Evolutionary conservation across 2,888 invertebrate genomes (phyloP).

Genomic region (Mamestra brassicae): DNA sequence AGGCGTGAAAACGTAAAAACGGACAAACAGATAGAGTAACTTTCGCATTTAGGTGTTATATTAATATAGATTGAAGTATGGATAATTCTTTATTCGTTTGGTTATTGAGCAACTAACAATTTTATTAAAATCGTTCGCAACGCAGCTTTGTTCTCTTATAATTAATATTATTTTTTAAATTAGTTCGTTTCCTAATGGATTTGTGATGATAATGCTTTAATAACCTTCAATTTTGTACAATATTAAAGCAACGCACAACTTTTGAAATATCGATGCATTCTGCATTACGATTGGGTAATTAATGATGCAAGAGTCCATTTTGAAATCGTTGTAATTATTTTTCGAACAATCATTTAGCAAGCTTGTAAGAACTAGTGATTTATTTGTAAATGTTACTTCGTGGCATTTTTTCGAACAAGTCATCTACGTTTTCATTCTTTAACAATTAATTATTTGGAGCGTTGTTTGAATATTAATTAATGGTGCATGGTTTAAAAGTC

Average conservation of each 20-base stretch:
- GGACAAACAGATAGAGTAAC: neutral
- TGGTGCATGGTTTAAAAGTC: too few species aligned
- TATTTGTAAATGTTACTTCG: too few species aligned
- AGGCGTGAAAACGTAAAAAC: neutral
- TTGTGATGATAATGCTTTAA: constrained; percentile 33
- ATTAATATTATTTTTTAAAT: constrained; percentile 8
- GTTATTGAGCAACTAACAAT: constrained; percentile 35
- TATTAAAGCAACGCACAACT: constrained; percentile 27
- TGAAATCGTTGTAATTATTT: constrained; percentile 55
- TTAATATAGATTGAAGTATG: neutral
- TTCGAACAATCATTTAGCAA: constrained; percentile 49
- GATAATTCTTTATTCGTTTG: constrained; percentile 38
- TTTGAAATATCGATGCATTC: constrained; percentile 51
- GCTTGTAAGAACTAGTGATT: constrained; percentile 19
- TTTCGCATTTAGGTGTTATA: neutral
- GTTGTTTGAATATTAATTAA: constrained; percentile 3
- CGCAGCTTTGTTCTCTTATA: constrained; percentile 9
- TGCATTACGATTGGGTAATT: constrained; percentile 49
- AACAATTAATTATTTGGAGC: constrained; percentile 19
- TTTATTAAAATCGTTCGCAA: constrained; percentile 27
- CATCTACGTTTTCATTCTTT: neutral
- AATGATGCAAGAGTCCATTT: constrained; percentile 51
- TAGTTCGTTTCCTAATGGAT: constrained; percentile 22
- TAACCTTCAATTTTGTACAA: constrained; percentile 42
- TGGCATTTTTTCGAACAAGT: constrained; percentile 10